Conservation (phyloP, 2,113 vertebrate species). For the Gallinago media region DNA sequence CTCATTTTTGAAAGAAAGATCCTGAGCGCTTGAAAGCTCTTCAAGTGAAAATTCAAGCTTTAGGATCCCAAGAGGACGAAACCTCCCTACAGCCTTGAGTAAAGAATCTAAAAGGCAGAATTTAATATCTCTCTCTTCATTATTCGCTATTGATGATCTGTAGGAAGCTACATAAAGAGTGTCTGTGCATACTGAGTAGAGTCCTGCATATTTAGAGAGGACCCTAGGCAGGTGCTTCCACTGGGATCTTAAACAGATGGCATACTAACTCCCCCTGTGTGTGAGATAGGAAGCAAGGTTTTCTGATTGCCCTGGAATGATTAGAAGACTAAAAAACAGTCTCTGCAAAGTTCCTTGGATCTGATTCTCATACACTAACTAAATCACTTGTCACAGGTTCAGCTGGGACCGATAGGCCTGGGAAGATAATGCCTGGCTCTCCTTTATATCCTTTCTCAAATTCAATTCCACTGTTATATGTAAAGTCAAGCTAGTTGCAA, state of each 20-base stretch:
- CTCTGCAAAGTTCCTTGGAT: neutral
- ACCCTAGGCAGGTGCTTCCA: neutral
- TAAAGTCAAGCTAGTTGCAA: constrained; percentile 8
- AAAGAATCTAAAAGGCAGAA: constrained; percentile 44
- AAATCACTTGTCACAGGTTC: constrained; percentile 20
- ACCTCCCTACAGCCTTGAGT: neutral
- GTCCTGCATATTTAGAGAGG: neutral
- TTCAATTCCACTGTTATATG: neutral
- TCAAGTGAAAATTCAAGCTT: constrained; percentile 6
- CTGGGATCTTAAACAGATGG: constrained; percentile 17
- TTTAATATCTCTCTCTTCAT: constrained; percentile 42
- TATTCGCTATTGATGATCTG: constrained; percentile 39
- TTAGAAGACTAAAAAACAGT: neutral
- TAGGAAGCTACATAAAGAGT: neutral
- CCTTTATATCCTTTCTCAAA: neutral
- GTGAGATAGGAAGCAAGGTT: neutral
- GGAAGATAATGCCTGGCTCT: constrained; percentile 18
- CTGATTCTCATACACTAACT: neutral
- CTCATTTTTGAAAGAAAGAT: neutral
- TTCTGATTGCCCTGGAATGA: neutral
- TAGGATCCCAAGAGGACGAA: constrained; percentile 26
- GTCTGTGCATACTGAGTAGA: neutral
- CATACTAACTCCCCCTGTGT: neutral
- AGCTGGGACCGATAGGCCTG: neutral
- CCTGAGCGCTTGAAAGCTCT: neutral